Base-by-base conservation (phyloP, 1,140 invertebrate species). In the Apis laboriosa region DNA sequence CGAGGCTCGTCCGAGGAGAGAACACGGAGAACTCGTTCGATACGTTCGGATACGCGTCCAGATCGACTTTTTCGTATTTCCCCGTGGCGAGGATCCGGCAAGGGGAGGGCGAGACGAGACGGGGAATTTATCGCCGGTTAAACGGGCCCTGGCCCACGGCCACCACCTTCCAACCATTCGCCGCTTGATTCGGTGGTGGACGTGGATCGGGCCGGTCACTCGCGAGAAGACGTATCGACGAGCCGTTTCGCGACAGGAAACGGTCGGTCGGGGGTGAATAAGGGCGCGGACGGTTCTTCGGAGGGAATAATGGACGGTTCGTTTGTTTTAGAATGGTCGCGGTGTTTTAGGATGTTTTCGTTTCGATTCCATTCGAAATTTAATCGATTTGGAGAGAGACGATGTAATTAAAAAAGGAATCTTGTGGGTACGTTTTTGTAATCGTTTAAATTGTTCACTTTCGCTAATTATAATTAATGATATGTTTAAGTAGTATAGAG, bases 81-180 rank as follows among this genome's bases (percentile, higher is more conserved):
- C 84, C 84, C 82, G 80, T 76, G 58, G 87, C 75, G 80, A 88
- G 88, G 84, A 77, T 63, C n/a, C n/a, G 79, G 71, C 74, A 82
- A 3, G 34, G 34, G 34, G 1, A 34, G 34, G 34, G 34, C 34
- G 34, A 34, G 34, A 34, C 34, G 34, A 34, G 79, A 72, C 85
- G 84, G 84, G 88, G 83, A 91, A 92, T 92, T 92, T 92, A 92
- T 92, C 80, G 90, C 88, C 86, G 84, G 86, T 88, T 90, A 89
- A 91, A 90, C 85, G 77, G 34, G 64, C 76, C 75, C 77, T 80
- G 74, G 80, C 85, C 87, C 77, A 84, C 76, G 76, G 58, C 83
- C 79, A 87, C 75, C 77, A 87, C 86, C 86, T 80, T 86, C 75
- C 84, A 34, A 34, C 34, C 34, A 34, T 34, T 34, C 34, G 34